Base-by-base conservation (phyloP, 2,113 vertebrate genomes). In the Bombycilla garrulus region DNA sequence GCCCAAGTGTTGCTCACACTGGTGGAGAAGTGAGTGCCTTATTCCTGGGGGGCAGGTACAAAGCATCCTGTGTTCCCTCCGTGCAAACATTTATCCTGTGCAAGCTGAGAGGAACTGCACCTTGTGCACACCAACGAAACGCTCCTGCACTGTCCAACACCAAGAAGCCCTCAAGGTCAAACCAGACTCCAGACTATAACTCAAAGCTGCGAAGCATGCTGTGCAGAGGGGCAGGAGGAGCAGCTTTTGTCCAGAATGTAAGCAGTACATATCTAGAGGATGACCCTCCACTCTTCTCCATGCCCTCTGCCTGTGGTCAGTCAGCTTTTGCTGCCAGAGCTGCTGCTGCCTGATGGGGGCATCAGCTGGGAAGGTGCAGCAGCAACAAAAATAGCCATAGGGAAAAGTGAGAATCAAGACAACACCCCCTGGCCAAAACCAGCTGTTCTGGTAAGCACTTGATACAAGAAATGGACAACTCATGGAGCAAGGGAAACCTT, bases 51-150 rank as follows among this genome's bases (percentile, higher is more conserved):
- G 48, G 56, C 23, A 47, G n/a, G 26, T 5, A 38, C 54, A 78
- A 67, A 81, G 72, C 56, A 72, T 19, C 28, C 50, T 33, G 21
- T 58, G 67, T 88, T 84, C 56, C 77, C 42, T 79, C 15, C 8
- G 4, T 53, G 74, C 65, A 54, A 83, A 54, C 29, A 35, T 38
- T 29, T 47, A 14, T 2, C 53, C 29, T 25, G 61, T 74, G 40
- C 67, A 21, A 25, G 25, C 31, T 9, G 35, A 70, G 72, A 84
- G 80, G 51, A 66, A 4, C 64, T 38, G 87, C 40, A 50, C 57
- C 45, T 25, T 24, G 5, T 14, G 69, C 42, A 50, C n/a, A 38
- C 51, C n/a, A 72, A 28, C 2, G 0, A 15, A 54, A 76, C 0
- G 0, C 31, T 82, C 60, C 50, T 3, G 4, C 38, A 5, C 10